Base-by-base conservation (phyloP, 2,797 vertebrate genomes). In the Chelon auratus region DNA sequence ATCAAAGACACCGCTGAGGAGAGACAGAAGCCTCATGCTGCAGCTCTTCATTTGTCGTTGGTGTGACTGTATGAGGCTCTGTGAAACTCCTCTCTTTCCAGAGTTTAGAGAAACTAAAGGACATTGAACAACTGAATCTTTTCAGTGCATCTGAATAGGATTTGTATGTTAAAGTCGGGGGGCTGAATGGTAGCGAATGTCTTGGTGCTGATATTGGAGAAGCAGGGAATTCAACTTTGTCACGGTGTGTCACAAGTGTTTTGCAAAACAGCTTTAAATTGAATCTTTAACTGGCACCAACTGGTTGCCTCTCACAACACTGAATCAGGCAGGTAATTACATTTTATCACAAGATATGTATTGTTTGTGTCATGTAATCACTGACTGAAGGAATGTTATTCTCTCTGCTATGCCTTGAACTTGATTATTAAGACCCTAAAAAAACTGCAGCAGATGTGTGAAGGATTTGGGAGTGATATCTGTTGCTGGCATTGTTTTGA, bases 1-100 rank as follows among this genome's bases (percentile, higher is more conserved):
- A 91, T 78, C 75, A 71, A 39, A 79, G 78, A 88, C 72, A 62
- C 63, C 40, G 39, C 85, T 79, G 72, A 83, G 73, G 72, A 76
- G 68, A 22, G 72, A 56, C 68, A 55, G 76, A 74, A 48, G 80
- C 81, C 84, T 89, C 83, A 62, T 20, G 61, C 68, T 50, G 45
- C 85, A 51, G 68, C 76, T 82, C 70, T 53, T 81, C 72, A 64
- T 80, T 82, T 85, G 75, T 59, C 75, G 69, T 73, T 64, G 69
- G 68, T 72, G 72, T 77, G 69, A 83, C 82, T 78, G 75, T 40
- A 51, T 75, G 84, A 86, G 59, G 72, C 74, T 82, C 77, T 43
- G 77, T 68, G 68, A 73, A 70, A 70, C 70, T 68, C 78, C 64
- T 80, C 71, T 81, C 68, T 83, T 68, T 81, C 66, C 62, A 63